Base-by-base conservation (phyloP, 2,888 invertebrate species). In the Neuroscelio doddi region DNA sequence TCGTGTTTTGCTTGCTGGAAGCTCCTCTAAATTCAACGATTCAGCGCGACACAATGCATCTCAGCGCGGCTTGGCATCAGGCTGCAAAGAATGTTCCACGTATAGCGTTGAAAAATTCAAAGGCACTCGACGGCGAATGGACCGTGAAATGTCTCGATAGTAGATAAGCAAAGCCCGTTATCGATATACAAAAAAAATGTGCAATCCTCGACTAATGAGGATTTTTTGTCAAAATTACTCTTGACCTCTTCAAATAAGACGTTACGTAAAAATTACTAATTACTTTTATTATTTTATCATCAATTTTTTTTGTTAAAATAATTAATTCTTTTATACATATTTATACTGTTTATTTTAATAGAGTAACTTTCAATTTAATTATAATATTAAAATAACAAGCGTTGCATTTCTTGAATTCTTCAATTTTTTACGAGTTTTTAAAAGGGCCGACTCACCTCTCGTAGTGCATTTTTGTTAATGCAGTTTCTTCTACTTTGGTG, bases 11-110 rank as follows among this genome's bases (percentile, higher is more conserved):
- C 21, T 41, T 12, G 7, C 30, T 41, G 26, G 26, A 32, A 47
- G 64, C 62, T 62, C 64, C 44, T 52, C 27, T 39, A 64, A 68
- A 70, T 68, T 68, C 68, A 63, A 68, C 55, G 63, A 68, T 70
- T 68, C 63, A 65, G 55, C 68, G 39, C 49, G 44, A 32, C 45
- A 64, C 53, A 50, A 64, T 56, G 64, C 44, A 61, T 52, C 50
- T 36, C 29, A 34, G 12, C 34, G 34, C 34, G 26, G 44, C 51
- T 44, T 34, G 55, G n/a, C n/a, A n/a, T n/a, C 26, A 27, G 30
- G 41, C 17, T 17, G 17, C 7, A 16, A 15, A 38, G 38, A 38
- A 38, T 38, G 38, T 15, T 9, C 17, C 7, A 7, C 38, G 17
- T 14, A 3, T 16, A 9, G 38, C 55, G 55, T 44, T 68, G 67